Evolutionary conservation across 1,140 invertebrate species (phyloP), one percentile per base, ranked within the genome.

Genomic region (Hycleus phaleratus): DNA sequence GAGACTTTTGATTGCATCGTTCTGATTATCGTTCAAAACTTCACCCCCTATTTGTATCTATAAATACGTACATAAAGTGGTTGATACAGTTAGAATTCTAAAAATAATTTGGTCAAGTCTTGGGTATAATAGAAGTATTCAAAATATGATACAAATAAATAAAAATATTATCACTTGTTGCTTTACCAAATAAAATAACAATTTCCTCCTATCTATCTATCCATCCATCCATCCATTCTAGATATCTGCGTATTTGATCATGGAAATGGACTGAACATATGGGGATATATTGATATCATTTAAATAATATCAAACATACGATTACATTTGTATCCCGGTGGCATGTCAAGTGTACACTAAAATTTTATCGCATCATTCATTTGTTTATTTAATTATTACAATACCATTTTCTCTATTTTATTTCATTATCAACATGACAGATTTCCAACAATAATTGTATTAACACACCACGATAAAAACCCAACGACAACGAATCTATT

Each of bases 1-100:
- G 51, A 46, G 26, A 45, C 42, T 32, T 53, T 25, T 53, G 51
- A 53, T 53, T 53, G 43, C 46, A 26, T 26, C 32, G 38, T 53
- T 45, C 38, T 40, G 51, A 32, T 25, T 46, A 53, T 32, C 4
- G 32, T 32, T 32, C 7, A 4, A 32, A 7, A 32, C 4, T 32
- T 7, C 4, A 32, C 32, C 32, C 32, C 7, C 32, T 4, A 32
- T 32, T 7, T 32, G 32, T 32, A 32, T 32, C 32, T 32, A 32
- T 32, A 7, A 32, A 32, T 32, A 5, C 32, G 32, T 32, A 32
- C 32, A 18, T 18, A 18, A 18, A 18, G 18, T 2, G 18, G 18
- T 18, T 18, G 18, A 18, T 18, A 18, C 18, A 18, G 18, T 18
- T 18, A 18, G 18, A 18, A 18, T 18, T 18, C 18, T 18, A 18